These are phyloP conservation scores for Coregonus suidteri DNA, from an alignment of 2,797 vertebrate genomes.

Conservation along the genomic window DNA sequence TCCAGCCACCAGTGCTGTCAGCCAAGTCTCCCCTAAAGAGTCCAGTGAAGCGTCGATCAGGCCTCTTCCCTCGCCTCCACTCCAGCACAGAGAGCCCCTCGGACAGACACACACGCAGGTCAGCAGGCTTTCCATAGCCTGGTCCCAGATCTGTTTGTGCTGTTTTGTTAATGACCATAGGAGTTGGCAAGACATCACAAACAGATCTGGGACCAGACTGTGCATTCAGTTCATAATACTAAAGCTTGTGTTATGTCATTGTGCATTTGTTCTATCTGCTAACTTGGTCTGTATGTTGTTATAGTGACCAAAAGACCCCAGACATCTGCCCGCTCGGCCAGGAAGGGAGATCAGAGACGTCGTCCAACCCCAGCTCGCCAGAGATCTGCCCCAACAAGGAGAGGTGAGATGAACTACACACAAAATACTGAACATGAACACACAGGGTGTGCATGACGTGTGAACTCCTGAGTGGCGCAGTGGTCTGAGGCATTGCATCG, in stretches of 20 bases:
- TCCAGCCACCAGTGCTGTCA: slow-evolving; percentile 82
- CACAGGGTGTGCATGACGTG: not conserved
- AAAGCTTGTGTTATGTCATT: not conserved
- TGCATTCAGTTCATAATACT: not conserved
- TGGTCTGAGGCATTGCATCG: too few relatives aligned
- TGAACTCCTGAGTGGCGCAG: not conserved
- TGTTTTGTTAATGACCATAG: too few relatives aligned
- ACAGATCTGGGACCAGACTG: not conserved
- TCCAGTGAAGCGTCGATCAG: slow-evolving; percentile 91
- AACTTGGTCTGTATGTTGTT: slow-evolving; percentile 48
- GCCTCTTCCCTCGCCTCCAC: slow-evolving; percentile 93
- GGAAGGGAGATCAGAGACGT: slow-evolving; percentile 90
- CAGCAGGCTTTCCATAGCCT: slow-evolving; percentile 27
- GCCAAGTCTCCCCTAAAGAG: slow-evolving; percentile 92
- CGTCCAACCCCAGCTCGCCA: slow-evolving; percentile 95
- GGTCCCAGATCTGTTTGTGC: too few relatives aligned
- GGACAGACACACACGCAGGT: slow-evolving; percentile 85
- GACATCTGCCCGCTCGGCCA: slow-evolving; percentile 86
- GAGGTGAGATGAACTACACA: slow-evolving; percentile 73
- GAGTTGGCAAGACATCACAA: slow-evolving; percentile 55
- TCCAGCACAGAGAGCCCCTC: slow-evolving; percentile 84
- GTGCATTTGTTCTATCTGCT: not conserved
- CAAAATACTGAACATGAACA: not conserved
- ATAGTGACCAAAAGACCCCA: slow-evolving; percentile 81
- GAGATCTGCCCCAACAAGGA: slow-evolving; percentile 96